Conservation (phyloP, 2,113 vertebrate genomes). For the Bufo gargarizans region DNA sequence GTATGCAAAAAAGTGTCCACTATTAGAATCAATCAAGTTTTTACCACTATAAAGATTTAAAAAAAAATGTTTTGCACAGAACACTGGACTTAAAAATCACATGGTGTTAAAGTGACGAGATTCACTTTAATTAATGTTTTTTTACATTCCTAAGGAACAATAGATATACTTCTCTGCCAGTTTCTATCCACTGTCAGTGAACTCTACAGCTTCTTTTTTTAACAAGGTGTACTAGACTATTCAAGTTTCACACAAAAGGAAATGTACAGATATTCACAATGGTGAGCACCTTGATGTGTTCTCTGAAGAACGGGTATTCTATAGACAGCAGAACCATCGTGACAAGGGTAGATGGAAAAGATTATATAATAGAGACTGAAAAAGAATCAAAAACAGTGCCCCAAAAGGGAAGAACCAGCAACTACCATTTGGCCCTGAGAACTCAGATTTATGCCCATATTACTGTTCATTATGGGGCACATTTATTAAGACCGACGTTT, state of each 20-base stretch:
- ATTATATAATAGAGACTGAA: not conserved
- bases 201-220: not conserved
- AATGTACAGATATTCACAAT: constrained; percentile 6
- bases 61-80: not conserved
- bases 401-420: not conserved
- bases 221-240: not conserved
- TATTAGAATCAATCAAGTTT: too few species aligned
- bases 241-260: not conserved
- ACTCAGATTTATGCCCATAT: not conserved
- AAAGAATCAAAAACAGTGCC: not conserved
- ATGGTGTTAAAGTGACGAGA: not conserved
- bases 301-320: not conserved
- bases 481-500: too few species aligned
- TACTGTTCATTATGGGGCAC: too few species aligned
- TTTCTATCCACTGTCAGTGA: not conserved
- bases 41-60: not conserved
- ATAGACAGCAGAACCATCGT: not conserved
- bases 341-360: not conserved
- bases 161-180: not conserved
- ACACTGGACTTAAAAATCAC: not conserved
- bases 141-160: not conserved
- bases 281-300: not conserved
- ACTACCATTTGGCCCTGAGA: not conserved
- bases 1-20: too few species aligned
- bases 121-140: not conserved